Percentiles rank a stretch among this genome's conserved stretches.
These are phyloP conservation scores for Eurytoma adleriae DNA, from an alignment of 2,888 invertebrate genomes.

Conservation along the genomic window DNA sequence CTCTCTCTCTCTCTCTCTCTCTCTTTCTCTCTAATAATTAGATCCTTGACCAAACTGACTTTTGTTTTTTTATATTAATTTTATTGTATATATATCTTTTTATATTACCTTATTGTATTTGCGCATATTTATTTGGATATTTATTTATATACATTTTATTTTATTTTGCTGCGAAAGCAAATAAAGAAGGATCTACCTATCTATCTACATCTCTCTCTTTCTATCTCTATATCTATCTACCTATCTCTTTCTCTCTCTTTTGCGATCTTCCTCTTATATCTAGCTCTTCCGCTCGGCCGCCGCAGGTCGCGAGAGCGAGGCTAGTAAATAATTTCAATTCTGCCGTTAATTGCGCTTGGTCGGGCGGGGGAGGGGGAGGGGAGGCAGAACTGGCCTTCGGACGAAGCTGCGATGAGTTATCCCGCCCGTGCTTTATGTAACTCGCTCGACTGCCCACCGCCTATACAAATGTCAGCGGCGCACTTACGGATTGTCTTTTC, in stretches of 20 bases:
- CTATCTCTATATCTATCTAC: neutral
- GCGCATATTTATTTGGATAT: too few species aligned
- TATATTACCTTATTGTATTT: too few species aligned
- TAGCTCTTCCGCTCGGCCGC: neutral
- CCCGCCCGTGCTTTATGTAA: neutral
- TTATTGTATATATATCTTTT: too few species aligned
- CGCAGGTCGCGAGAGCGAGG: neutral
- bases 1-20: neutral
- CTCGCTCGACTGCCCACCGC: neutral
- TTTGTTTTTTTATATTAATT: too few species aligned
- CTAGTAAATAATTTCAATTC: conserved; percentile 23
- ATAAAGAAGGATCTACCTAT: too few species aligned
- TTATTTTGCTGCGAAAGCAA: too few species aligned
- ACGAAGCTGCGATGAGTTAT: neutral
- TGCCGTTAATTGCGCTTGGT: neutral
- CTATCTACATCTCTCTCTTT: neutral
- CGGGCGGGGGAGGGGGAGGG: neutral
- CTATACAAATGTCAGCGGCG: neutral
- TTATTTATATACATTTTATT: too few species aligned
- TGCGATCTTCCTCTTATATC: neutral
- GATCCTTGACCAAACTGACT: too few species aligned
- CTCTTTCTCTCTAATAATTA: neutral
- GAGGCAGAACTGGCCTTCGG: neutral
- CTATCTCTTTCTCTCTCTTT: neutral
- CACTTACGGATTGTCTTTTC: neutral